Evolutionary conservation across 2,797 vertebrate genomes (phyloP), one percentile per base, ranked within the genome.

Genomic region (Rhyacichthys aspro): DNA sequence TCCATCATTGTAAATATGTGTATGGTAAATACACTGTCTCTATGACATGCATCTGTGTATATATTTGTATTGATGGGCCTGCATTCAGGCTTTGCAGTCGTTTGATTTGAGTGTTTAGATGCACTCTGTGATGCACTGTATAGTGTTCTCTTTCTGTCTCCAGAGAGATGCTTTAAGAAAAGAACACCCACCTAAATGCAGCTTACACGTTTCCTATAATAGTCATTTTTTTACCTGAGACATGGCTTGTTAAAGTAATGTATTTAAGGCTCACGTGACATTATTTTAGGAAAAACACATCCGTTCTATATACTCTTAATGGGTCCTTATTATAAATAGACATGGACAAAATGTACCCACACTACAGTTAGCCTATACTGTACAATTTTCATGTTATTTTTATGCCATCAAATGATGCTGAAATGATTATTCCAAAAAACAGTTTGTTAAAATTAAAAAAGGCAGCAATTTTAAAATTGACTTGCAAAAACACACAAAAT

Each of bases 211-310:
- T 52, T 63, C 60, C 59, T 15, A 16, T 18, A 60, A 61, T 34
- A 57, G 60, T 70, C 50, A 58, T 57, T 67, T 53, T 76, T 53
- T 66, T 33, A 55, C 60, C 46, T 55, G 62, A 64, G 47, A 72
- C 68, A 34, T n/a, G 11, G 17, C 16, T 50, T 59, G 59, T 67
- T 55, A 63, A 48, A 47, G 16, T 38, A 55, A n/a, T 17, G 45
- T 54, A 47, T 44, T 47, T 11, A 36, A 28, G 18, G 34, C 56
- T 58, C 0, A 11, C 63, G 64, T 67, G 65, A 60, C 70, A 28
- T 72, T 15, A 64, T 55, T 70, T 72, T 10, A 37, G 54, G 44
- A 14, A 7, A 36, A 59, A 60, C 56, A 58, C 48, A 17, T 57
- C 45, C 28, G 6, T 15, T 43, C 66, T 46, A 49, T 47, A 41